Evolutionary conservation across 2,888 invertebrate species (phyloP), one percentile per base, ranked within the genome.

Genomic region (Seira sanloemensis): DNA sequence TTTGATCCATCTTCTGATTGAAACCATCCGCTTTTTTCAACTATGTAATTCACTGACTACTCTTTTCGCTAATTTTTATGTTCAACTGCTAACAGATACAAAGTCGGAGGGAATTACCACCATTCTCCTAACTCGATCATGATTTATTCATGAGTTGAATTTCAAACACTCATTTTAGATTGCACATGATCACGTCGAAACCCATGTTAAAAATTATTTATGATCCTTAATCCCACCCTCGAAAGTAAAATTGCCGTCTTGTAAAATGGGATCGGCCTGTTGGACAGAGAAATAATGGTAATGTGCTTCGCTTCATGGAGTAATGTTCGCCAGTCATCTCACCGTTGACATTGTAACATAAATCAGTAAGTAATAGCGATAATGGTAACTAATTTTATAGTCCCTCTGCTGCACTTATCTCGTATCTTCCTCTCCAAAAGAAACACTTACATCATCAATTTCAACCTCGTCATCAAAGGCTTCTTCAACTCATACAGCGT

Each of bases 391-490:
- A 62, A 62, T 16, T 62, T 23, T 62, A 23, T 62, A 50, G 50
- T 50, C 50, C n/a, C n/a, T n/a, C n/a, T n/a, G n/a, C n/a, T n/a
- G n/a, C n/a, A 50, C 50, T 62, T 62, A 62, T 62, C 19, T 23
- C 21, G n/a, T 62, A 58, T 58, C 58, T 58, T 58, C 58, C 62
- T 62, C 62, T 67, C 46, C 24, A 23, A 37, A 21, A 46, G 73
- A 71, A 21, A 65, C 58, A 58, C 71, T 84, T 84, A 62, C 84
- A 75, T 72, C 75, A 84, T 72, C 67, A 69, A 69, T 27, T 27
- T 69, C 66, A 79, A 46, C 75, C 65, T 75, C 76, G 76, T 74
- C 77, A 66, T 79, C 79, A 2, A n/a, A 18, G 50, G n/a, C n/a
- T n/a, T n/a, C n/a, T 50, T 7, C 1, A n/a, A 2, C 16, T 50